These are phyloP conservation scores for Patella depressa DNA, from an alignment of 2,888 invertebrate species.

Conservation along the genomic window DNA sequence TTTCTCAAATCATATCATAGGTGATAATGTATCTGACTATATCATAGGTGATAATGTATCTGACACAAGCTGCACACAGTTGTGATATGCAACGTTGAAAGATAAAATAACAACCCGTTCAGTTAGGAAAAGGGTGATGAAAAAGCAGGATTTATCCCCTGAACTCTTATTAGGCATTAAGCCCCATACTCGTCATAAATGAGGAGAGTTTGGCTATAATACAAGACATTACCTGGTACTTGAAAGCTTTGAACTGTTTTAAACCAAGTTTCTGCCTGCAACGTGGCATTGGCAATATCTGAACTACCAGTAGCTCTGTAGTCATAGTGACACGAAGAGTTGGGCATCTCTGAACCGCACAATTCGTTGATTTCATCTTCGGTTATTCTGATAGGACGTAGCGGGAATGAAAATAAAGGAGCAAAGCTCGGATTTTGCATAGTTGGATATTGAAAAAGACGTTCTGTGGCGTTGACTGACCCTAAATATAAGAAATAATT, in stretches of 20 bases:
- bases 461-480: conserved; percentile 30
- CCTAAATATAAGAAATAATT: conserved; percentile 71
- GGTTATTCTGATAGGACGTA: conserved; percentile 13
- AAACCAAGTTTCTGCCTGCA: conserved; percentile 73
- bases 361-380: conserved; percentile 6
- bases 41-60: too few relatives aligned
- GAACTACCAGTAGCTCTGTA: conserved; percentile 87
- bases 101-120: too few relatives aligned
- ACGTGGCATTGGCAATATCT: conserved; percentile 88
- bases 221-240: conserved; percentile 27
- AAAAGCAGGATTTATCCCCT: too few relatives aligned
- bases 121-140: too few relatives aligned
- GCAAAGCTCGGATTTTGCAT: conserved; percentile 29
- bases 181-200: too few relatives aligned
- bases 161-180: too few relatives aligned
- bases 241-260: conserved; percentile 27
- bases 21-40: too few relatives aligned
- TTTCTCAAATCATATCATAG: too few relatives aligned
- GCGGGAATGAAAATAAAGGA: conserved; percentile 28
- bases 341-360: conserved; percentile 28
- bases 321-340: conserved; percentile 81
- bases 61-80: too few relatives aligned
- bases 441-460: conserved; percentile 33
- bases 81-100: too few relatives aligned
- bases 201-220: too few relatives aligned